phyloP scores from a whole-genome alignment of 2,113 vertebrate species.

The Hystrix cristata region DNA sequence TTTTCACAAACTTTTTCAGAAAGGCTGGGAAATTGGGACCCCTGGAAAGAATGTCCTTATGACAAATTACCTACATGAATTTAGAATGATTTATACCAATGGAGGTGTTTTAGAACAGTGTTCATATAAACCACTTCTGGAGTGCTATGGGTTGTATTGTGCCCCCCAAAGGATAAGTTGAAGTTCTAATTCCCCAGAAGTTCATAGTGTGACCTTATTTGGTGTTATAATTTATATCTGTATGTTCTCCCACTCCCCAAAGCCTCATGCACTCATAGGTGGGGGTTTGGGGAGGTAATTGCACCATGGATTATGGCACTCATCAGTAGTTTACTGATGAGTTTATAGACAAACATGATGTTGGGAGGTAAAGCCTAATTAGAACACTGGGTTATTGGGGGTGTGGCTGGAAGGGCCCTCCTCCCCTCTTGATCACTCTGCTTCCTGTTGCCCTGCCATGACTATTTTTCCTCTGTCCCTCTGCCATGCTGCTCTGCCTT shows the following conservation, averaged over 20 bases:
- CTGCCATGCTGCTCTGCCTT: not conserved
- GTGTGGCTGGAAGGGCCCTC: not conserved
- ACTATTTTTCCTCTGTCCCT: not conserved
- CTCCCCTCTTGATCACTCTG: not conserved
- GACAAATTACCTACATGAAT: not conserved
- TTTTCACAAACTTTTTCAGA: not conserved
- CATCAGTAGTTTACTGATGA: not conserved
- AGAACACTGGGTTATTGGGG: not conserved
- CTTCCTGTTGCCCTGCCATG: not conserved
- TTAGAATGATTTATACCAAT: fast-evolving
- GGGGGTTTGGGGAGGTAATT: not conserved
- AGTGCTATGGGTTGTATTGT: fast-evolving
- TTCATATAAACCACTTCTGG: not conserved
- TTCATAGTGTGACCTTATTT: not conserved
- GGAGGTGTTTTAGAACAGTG: not conserved
- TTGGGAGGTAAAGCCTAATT: not conserved
- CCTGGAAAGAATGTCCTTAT: not conserved
- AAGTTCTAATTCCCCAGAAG: not conserved
- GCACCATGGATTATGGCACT: not conserved
- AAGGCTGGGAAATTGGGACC: not conserved
- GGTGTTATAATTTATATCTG: not conserved
- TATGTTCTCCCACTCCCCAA: not conserved
- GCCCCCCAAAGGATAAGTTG: not conserved
- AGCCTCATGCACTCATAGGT: not conserved
- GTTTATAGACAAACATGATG: not conserved